phyloP scores from a whole-genome alignment of 2,888 invertebrate genomes.

The Alloplasta piceator region DNA sequence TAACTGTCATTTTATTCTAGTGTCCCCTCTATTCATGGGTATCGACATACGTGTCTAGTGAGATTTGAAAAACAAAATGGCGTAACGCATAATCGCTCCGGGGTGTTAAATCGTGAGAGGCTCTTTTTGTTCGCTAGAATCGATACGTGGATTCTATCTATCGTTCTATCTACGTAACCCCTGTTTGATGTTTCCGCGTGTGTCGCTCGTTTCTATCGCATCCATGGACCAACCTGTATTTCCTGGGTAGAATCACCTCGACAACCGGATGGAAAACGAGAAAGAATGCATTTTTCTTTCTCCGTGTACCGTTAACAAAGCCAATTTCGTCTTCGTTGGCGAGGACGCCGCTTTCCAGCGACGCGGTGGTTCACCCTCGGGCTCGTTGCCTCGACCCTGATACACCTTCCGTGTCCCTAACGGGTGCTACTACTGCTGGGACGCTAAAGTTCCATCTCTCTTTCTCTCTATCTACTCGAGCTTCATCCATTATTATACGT shows the following conservation, averaged over 20 bases:
- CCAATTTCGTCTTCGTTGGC: conserved; percentile 70
- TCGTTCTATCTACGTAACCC: neutral
- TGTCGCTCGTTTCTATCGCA: conserved; percentile 8
- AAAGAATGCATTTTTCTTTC: conserved; percentile 55
- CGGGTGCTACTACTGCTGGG: conserved; percentile 12
- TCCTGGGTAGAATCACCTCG: conserved; percentile 13
- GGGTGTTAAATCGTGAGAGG: too few relatives aligned
- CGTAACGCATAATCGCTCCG: too few relatives aligned
- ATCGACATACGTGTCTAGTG: too few relatives aligned
- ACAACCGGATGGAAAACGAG: conserved; percentile 47
- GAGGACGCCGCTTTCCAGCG: conserved; percentile 33
- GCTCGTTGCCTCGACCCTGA: conserved; percentile 1
- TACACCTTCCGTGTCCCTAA: conserved; percentile 22
- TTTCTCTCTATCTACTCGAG: conserved; percentile 1
- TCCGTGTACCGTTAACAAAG: conserved; percentile 72
- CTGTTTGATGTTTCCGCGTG: neutral
- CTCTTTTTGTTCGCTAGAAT: too few relatives aligned
- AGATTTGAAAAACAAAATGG: too few relatives aligned
- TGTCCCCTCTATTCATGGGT: too few relatives aligned
- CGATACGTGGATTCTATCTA: neutral
- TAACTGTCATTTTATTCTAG: too few relatives aligned
- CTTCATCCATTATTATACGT: neutral
- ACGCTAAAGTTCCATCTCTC: conserved; percentile 13
- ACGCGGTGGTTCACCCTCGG: conserved; percentile 3
- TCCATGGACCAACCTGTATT: neutral